Evolutionary conservation across 2,113 vertebrate genomes (phyloP).

Genomic region (Indicator indicator): DNA sequence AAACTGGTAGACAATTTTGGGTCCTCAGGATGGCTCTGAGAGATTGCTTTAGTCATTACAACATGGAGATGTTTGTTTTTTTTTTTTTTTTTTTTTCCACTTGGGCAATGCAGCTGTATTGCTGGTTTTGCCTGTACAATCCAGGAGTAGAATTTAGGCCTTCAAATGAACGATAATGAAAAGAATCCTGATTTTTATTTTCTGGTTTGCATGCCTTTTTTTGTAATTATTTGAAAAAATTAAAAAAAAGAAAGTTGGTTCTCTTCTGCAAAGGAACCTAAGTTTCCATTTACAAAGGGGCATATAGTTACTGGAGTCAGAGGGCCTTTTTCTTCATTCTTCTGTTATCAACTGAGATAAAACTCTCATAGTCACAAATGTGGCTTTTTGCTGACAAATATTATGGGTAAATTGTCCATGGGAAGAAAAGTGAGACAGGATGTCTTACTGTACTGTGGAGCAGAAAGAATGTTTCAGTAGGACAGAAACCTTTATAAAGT

Average conservation of each 20-base stretch:
- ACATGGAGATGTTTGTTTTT: neutral
- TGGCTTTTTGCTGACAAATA: neutral
- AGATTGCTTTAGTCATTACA: neutral
- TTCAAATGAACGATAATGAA: neutral
- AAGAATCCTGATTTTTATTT: neutral
- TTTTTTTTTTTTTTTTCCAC: neutral
- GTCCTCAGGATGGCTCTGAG: neutral
- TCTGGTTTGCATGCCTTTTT: neutral
- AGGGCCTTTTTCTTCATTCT: neutral
- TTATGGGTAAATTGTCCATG: neutral
- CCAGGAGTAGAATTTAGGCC: neutral
- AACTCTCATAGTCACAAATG: accelerated
- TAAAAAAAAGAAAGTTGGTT: neutral
- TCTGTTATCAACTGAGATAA: neutral
- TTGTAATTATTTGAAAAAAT: no score
- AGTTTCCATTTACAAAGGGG: neutral
- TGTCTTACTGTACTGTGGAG: neutral
- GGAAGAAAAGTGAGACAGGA: neutral
- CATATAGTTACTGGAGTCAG: neutral
- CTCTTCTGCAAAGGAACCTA: neutral
- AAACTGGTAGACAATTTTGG: neutral
- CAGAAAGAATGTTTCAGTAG: neutral
- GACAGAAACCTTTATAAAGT: neutral
- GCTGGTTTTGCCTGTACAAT: neutral
- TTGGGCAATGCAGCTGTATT: neutral